A percentile compares a stretch with the other conserved stretches of the same genome.
These are phyloP conservation scores for Donacobius atricapilla DNA, from an alignment of 2,113 vertebrate species.

Conservation along the genomic window DNA sequence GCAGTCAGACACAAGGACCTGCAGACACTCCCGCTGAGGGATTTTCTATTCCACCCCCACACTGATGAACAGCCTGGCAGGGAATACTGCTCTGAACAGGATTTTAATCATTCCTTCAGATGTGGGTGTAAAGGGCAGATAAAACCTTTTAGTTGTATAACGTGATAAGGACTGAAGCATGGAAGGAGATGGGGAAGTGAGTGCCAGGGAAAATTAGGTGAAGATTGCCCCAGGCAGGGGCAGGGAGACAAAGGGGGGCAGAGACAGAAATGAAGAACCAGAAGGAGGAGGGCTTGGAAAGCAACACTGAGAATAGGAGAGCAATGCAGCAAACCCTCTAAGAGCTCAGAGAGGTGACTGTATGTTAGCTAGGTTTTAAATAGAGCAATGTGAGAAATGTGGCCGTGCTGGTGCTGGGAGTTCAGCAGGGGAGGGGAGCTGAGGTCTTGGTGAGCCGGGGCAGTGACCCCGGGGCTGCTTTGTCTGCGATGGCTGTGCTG, in stretches of 20 bases:
- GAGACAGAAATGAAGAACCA: neutral
- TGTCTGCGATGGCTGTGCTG: neutral
- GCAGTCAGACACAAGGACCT: neutral
- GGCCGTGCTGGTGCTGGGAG: neutral
- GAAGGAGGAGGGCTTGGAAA: neutral
- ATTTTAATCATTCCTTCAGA: neutral
- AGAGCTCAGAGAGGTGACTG: too few relatives aligned
- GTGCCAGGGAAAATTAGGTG: neutral
- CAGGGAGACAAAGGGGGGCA: neutral
- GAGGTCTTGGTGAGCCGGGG: rapidly evolving
- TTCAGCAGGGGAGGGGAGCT: neutral
- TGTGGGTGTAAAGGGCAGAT: neutral
- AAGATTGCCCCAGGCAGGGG: too few relatives aligned
- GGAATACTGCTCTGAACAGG: neutral
- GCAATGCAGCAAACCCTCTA: neutral
- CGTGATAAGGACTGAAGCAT: neutral
- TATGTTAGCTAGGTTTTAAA: neutral
- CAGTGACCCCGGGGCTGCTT: neutral
- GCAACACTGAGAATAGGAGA: neutral
- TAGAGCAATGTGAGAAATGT: neutral
- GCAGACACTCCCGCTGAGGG: neutral
- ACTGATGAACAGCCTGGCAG: neutral
- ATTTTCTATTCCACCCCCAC: neutral
- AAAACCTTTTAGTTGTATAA: neutral
- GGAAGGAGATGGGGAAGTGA: neutral